phyloP scores from a whole-genome alignment of 2,797 vertebrate species.

The Tiaroga cobitis region DNA sequence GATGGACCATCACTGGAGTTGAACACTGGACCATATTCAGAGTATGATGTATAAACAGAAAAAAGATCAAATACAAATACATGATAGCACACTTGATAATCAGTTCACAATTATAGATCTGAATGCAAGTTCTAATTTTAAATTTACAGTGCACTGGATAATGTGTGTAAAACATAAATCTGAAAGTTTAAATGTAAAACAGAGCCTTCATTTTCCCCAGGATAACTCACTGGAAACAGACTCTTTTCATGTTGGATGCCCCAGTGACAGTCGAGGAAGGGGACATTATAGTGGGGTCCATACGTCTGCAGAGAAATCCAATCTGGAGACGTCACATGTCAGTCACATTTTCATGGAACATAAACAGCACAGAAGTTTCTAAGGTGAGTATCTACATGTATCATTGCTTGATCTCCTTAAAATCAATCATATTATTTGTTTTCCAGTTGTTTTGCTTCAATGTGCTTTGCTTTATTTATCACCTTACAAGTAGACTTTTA shows the following conservation, averaged over 20 bases:
- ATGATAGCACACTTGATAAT: not conserved
- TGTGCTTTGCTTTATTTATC: not conserved
- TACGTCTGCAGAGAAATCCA: slow-evolving; percentile 77
- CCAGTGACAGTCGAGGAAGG: slow-evolving; percentile 70
- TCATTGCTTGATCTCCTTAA: not conserved
- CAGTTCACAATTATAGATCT: not conserved
- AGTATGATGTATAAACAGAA: slow-evolving; percentile 68
- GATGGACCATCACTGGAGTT: slow-evolving; percentile 71
- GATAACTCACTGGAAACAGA: slow-evolving; percentile 87
- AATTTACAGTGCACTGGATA: not conserved
- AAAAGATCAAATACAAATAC: not conserved
- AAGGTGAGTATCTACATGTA: slow-evolving; percentile 23
- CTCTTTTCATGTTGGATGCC: slow-evolving; percentile 83
- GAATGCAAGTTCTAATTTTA: not conserved
- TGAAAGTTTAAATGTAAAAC: not conserved
- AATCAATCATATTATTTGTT: not conserved
- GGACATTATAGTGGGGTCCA: slow-evolving; percentile 73
- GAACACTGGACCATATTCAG: slow-evolving; percentile 78
- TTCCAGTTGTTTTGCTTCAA: too few species aligned
- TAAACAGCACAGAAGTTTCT: slow-evolving; percentile 66
- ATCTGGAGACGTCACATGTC: slow-evolving; percentile 86
- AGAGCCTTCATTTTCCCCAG: slow-evolving; percentile 50
- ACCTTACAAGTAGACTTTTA: not conserved
- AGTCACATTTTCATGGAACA: slow-evolving; percentile 76
- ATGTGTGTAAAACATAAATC: not conserved